Evolutionary conservation across 2,888 invertebrate genomes (phyloP).

Genomic region (Drosophila mayaguana): DNA sequence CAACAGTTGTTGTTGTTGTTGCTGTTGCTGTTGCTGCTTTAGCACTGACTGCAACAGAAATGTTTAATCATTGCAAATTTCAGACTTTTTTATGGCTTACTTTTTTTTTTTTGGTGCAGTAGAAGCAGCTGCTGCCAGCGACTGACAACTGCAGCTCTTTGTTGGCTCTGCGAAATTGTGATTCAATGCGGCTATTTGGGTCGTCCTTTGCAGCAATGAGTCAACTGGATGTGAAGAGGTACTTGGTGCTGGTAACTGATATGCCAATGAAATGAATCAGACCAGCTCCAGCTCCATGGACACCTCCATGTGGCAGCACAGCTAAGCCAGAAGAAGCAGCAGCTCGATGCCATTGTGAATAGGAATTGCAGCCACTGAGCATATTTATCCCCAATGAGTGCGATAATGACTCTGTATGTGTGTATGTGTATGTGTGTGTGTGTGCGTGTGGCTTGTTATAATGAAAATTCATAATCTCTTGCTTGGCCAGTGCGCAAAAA

Average conservation of each 20-base stretch:
- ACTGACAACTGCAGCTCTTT: constrained; percentile 25
- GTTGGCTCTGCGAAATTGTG: constrained; percentile 31
- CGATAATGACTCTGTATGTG: constrained; percentile 5
- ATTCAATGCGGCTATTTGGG: constrained; percentile 48
- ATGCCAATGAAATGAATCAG: constrained; percentile 35
- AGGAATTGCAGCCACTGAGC: neutral
- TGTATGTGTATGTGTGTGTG: constrained; percentile 1
- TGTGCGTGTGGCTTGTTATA: constrained; percentile 37
- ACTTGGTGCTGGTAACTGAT: constrained; percentile 27
- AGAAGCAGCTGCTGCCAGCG: neutral
- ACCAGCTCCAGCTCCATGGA: neutral
- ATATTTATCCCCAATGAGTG: neutral
- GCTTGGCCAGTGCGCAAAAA: constrained; percentile 37
- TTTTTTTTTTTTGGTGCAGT: neutral
- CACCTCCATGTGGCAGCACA: neutral
- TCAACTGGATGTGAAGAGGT: constrained; percentile 34
- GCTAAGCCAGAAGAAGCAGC: constrained; percentile 29
- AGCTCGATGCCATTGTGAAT: constrained; percentile 44
- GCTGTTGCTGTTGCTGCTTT: neutral
- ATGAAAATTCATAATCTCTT: constrained; percentile 76
- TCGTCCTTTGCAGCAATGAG: constrained; percentile 46
- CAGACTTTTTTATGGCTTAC: neutral
- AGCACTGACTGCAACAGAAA: constrained; percentile 1
- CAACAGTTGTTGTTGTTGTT: neutral
- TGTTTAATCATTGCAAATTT: constrained; percentile 6